Evolutionary conservation across 2,113 vertebrate species (phyloP), one percentile per base, ranked within the genome.

Genomic region (Pogona vitticeps): DNA sequence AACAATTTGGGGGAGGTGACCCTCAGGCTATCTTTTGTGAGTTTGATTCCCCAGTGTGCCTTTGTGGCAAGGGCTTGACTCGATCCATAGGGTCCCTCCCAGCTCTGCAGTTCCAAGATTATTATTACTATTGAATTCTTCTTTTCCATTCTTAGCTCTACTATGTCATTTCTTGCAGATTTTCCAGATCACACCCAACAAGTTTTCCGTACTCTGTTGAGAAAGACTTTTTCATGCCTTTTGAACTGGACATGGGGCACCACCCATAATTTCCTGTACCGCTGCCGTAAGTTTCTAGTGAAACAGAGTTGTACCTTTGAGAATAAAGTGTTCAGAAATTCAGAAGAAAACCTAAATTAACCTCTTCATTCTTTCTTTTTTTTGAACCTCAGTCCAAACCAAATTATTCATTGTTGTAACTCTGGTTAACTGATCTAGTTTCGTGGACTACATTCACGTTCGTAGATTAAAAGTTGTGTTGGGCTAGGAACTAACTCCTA

Each of bases 161-260:
- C 3, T 10, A 33, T 83, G 1, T 38, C 33, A 5, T 38, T 17
- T 79, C 68, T 59, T 89, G n/a, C 68, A 76, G 68, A 15, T 40
- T 36, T 79, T 85, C 0, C 38, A 3, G 76, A 61, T 75, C 46
- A 36, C 20, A 23, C 46, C 73, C 3, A 3, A 9, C 38, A 3
- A 0, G 5, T 6, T 0, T 1, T 40, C 6, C 1, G 0, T 56
- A 77, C 2, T 1, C 10, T 84, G 42, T 1, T 89, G 33, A 14
- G 0, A 1, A 92, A 92, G 85, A 93, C 92, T 2, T 3, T 0
- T 13, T 3, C 0, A 0, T 93, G 91, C 58, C 20, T 4, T 1
- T 2, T 1, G 1, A 77, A 36, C 1, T 95, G 94, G 94, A 76
- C 76, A 8, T 94, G 94, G 94, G 94, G 93, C 42, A 93, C 71